Evolutionary conservation across 2,888 invertebrate species (phyloP).

Genomic region (Philopedon plagiatum): DNA sequence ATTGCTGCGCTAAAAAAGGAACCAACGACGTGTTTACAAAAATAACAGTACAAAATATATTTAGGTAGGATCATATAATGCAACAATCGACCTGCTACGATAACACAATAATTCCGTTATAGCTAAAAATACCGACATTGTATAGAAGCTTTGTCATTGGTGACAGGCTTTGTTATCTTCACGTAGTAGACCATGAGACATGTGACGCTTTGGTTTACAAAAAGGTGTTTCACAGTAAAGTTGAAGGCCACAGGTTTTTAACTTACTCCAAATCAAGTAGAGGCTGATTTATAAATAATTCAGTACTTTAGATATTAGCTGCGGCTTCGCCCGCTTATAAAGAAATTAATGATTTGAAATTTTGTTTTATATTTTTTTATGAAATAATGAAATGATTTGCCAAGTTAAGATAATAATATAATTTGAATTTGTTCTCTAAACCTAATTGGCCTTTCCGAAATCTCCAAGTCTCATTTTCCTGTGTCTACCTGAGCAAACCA

Average conservation of each 20-base stretch:
- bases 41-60: slow-evolving; percentile 8
- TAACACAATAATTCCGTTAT: not conserved
- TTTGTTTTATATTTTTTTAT: too few relatives aligned
- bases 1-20: not conserved
- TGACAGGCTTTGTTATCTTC: slow-evolving; percentile 25
- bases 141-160: slow-evolving; percentile 7
- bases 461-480: too few relatives aligned
- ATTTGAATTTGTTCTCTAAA: too few relatives aligned
- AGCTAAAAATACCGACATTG: slow-evolving; percentile 6
- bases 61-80: not conserved
- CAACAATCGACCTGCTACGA: not conserved
- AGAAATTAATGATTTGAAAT: too few relatives aligned
- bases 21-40: not conserved
- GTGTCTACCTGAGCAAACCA: too few relatives aligned
- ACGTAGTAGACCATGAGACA: slow-evolving; percentile 21
- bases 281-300: too few relatives aligned
- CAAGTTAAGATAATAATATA: too few relatives aligned
- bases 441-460: too few relatives aligned
- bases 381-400: too few relatives aligned
- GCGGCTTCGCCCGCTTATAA: too few relatives aligned
- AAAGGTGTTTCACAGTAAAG: slow-evolving; percentile 18
- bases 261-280: too few relatives aligned
- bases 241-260: slow-evolving; percentile 18
- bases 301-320: too few relatives aligned
- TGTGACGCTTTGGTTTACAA: slow-evolving; percentile 23